Percentiles rank a stretch among this genome's conserved stretches.
phyloP scores from a whole-genome alignment of 2,888 invertebrate species.

The Anodontia alba region DNA sequence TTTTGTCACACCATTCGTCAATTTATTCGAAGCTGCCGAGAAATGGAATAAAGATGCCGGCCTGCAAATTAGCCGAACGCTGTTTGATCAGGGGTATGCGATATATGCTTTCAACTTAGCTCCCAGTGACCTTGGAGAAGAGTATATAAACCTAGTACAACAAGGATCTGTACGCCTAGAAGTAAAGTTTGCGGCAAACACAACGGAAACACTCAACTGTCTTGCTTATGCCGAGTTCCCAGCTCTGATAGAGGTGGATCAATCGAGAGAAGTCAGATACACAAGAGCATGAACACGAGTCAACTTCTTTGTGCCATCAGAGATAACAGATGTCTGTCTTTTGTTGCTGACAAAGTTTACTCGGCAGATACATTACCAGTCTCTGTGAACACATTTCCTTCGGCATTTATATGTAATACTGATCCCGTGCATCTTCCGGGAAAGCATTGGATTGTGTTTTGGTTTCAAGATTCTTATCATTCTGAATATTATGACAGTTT shows the following conservation, averaged over 20 bases:
- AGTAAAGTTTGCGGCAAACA: background rate
- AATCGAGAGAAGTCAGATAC: background rate
- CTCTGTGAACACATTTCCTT: background rate
- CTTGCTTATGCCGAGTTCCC: no score
- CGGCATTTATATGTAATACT: no score
- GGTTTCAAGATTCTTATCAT: background rate
- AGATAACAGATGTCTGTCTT: background rate
- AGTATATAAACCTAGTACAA: background rate
- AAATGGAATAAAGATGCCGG: slow-evolving; percentile 1
- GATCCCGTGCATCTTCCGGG: background rate
- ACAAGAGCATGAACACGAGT: background rate
- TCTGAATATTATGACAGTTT: background rate
- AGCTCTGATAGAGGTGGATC: background rate
- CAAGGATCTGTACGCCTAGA: background rate
- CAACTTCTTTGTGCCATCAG: background rate
- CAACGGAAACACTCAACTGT: background rate
- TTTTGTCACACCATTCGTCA: background rate
- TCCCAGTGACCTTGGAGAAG: background rate
- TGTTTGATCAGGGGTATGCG: background rate
- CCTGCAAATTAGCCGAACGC: background rate
- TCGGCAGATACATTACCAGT: background rate
- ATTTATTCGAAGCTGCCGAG: background rate
- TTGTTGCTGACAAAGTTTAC: background rate
- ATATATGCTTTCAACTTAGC: background rate
- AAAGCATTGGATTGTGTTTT: background rate